Evolutionary conservation across 2,113 vertebrate species (phyloP), one percentile per base, ranked within the genome.

Genomic region (Alaudala cheleensis): DNA sequence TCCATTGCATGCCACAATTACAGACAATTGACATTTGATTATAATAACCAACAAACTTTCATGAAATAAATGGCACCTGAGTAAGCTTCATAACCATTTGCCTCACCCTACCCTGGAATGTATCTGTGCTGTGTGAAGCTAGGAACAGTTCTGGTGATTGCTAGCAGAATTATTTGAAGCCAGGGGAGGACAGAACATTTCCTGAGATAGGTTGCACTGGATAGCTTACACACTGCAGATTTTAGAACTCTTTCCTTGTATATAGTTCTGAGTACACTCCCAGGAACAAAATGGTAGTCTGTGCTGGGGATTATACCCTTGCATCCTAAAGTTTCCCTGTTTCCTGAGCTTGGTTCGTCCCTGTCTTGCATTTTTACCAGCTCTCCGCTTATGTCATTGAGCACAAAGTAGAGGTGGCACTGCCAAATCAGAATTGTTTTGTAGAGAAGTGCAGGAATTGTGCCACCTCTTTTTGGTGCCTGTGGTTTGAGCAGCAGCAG

Each of bases 1-100:
- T 92, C 92, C 92, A 94, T 90, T 81, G 82, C 88, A 82, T 81
- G 83, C 79, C 8, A 6, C 82, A 88, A 62, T 95, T 88, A 86
- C 58, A 92, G 81, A 78, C 76, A 82, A 90, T 72, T 89, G 95
- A 92, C 74, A 95, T 91, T 90, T 86, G 88, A 92, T 95, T 93
- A 81, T 91, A 91, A 95, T 93, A 96, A 87, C 86, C 83, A 74
- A 53, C 58, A 90, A 93, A 81, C 50, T 85, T 95, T 92, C 83
- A 80, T 85, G 74, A 49, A 88, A 83, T 86, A 87, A 95, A 90
- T 86, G 84, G 81, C 88, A 91, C 80, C 34, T 81, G 70, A 88
- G 72, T 73, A 74, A 76, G 67, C 95, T 97, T 94, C 93, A 80
- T 92, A 95, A 95, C 70, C 37, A 73, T 64, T 39, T 70, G 86